phyloP scores from a whole-genome alignment of 2,888 invertebrate genomes.

The Lepidochrysops patricia region DNA sequence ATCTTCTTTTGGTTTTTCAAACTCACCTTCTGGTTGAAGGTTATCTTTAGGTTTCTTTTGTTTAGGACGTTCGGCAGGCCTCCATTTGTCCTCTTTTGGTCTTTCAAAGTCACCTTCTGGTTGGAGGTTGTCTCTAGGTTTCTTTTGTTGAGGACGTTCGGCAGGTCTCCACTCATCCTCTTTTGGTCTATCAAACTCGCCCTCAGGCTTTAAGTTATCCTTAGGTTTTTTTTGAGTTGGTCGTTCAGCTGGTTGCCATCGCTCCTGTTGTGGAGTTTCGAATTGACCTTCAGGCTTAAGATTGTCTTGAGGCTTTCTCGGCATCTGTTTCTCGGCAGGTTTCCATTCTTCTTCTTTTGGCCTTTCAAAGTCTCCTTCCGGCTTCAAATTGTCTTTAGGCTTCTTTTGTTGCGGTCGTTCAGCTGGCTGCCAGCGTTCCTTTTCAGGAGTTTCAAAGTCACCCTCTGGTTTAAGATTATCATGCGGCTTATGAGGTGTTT shows the following conservation, averaged over 20 bases:
- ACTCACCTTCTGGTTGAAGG: slow-evolving; percentile 69
- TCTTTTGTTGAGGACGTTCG: slow-evolving; percentile 47
- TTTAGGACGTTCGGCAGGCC: slow-evolving; percentile 40
- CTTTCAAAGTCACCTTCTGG: slow-evolving; percentile 71
- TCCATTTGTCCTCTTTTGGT: slow-evolving; percentile 39
- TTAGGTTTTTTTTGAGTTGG: slow-evolving; percentile 45
- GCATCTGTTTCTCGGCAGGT: slow-evolving; percentile 42
- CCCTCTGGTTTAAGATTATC: slow-evolving; percentile 73
- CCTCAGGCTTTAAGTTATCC: slow-evolving; percentile 56
- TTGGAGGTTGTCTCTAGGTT: slow-evolving; percentile 67
- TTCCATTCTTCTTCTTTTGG: slow-evolving; percentile 36
- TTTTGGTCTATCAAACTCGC: slow-evolving; percentile 37
- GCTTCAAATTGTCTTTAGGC: slow-evolving; percentile 72
- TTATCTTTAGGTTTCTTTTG: slow-evolving; percentile 55
- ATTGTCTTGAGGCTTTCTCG: slow-evolving; percentile 68
- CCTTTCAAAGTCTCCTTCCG: slow-evolving; percentile 72
- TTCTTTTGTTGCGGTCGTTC: slow-evolving; percentile 50
- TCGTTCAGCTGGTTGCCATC: slow-evolving; percentile 47
- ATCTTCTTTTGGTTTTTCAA: slow-evolving; percentile 42
- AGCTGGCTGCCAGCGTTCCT: slow-evolving; percentile 47
- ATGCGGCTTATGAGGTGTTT: slow-evolving; percentile 34
- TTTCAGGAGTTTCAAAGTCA: slow-evolving; percentile 67
- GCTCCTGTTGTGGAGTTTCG: slow-evolving; percentile 34
- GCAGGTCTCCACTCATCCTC: slow-evolving; percentile 57
- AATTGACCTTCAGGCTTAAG: slow-evolving; percentile 68